phyloP scores from a whole-genome alignment of 2,888 invertebrate genomes.

The Ormia ochracea region DNA sequence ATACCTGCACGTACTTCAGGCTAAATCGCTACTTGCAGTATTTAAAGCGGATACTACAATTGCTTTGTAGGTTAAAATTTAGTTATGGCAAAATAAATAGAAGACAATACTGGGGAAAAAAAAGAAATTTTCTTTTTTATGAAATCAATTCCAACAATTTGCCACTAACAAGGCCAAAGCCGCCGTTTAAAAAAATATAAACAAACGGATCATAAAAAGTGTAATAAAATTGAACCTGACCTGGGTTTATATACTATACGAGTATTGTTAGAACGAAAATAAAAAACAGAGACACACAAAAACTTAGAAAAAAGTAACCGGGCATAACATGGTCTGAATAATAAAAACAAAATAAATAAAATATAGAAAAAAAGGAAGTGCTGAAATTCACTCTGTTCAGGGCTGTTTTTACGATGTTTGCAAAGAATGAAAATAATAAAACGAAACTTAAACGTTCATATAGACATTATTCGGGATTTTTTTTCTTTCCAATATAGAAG shows the following conservation, averaged over 20 bases:
- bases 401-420: slow-evolving; percentile 20
- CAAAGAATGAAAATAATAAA: slow-evolving; percentile 12
- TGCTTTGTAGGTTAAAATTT: slow-evolving; percentile 51
- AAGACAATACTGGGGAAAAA: slow-evolving; percentile 20
- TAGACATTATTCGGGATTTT: slow-evolving; percentile 36
- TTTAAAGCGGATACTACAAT: too few relatives aligned
- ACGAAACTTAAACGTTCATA: slow-evolving; percentile 29
- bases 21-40: too few relatives aligned
- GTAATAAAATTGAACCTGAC: slow-evolving; percentile 66
- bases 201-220: slow-evolving; percentile 26
- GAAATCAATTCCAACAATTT: slow-evolving; percentile 52
- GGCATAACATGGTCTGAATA: not conserved
- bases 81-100: slow-evolving; percentile 12
- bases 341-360: slow-evolving; percentile 22
- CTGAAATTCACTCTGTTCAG: slow-evolving; percentile 44
- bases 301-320: slow-evolving; percentile 48
- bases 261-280: slow-evolving; percentile 45
- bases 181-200: slow-evolving; percentile 25
- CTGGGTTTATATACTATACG: slow-evolving; percentile 67
- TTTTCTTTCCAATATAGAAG: slow-evolving; percentile 33
- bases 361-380: slow-evolving; percentile 25
- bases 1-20: not conserved
- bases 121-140: not conserved
- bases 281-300: slow-evolving; percentile 20
- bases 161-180: slow-evolving; percentile 7